Base-by-base conservation (phyloP, 2,113 vertebrate genomes). In the Ailuropoda melanoleuca region DNA sequence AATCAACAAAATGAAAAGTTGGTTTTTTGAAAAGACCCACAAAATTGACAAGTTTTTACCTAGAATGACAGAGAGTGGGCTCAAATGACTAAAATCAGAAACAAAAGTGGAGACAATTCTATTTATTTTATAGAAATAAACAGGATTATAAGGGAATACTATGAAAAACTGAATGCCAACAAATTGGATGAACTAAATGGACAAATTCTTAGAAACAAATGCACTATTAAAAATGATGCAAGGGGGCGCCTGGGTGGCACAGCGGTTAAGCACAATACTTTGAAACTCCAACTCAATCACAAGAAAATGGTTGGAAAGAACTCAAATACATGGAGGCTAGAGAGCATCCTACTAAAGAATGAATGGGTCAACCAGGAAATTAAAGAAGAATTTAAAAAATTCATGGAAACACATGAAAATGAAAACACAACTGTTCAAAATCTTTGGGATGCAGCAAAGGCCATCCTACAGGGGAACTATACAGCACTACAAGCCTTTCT, bases 101-200 rank as follows among this genome's bases (percentile, higher is more conserved):
- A 39, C 19, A 64, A 43, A 88, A 62, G n/a, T 50, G 55, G 55
- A 31, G 50, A 50, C 4, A 83, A 8, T 56, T 55, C 24, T 58
- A 83, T 48, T 74, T 46, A 58, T 58, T 60, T 60, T 93, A 78
- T 6, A 90, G 39, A 96, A 93, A 89, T 26, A 93, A 90, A 56
- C 53, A 39, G 26, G 34, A 92, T 70, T 43, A 53, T 60, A 53
- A 74, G 60, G 34, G 21, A 74, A 55, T 29, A 56, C 29, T 72
- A 87, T 21, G 17, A 56, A 96, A 7, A 91, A 62, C 3, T 64
- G 24, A 60, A 64, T 72, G 19, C 1, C 77, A 86, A 62, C 43
- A 93, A 70, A 83, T 2, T 43, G 29, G 48, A 68, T 89, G 83
- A 58, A 24, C 83, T 64, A 77, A 37, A 66, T 17, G 13, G 5